Evolutionary conservation across 35 echinoderm and acorn worm genomes (phyloP).

Genomic region (Lytechinus pictus): DNA sequence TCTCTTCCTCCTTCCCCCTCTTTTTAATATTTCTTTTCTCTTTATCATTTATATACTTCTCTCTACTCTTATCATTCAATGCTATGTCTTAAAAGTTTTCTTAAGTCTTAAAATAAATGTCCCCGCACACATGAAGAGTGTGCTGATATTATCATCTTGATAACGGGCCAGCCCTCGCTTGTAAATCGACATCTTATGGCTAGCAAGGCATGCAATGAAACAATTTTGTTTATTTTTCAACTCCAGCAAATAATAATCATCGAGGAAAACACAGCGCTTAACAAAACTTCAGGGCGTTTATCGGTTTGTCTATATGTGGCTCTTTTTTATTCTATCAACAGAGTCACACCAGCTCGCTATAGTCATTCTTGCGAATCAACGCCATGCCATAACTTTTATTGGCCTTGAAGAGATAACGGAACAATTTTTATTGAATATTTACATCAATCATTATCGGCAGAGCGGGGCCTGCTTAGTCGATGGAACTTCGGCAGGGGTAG

Average conservation of each 20-base stretch:
- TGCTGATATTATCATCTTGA: background rate
- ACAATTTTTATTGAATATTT: constrained; percentile 21
- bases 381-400: constrained; percentile 11
- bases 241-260: constrained; percentile 12
- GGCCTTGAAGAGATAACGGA: background rate
- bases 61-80: background rate
- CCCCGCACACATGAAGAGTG: background rate
- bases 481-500: background rate
- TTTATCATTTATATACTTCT: background rate
- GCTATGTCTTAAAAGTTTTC: background rate
- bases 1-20: background rate
- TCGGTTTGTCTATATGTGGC: background rate
- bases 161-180: background rate
- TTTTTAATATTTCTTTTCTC: background rate
- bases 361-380: background rate
- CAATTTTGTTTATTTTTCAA: constrained; percentile 7
- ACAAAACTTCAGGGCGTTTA: background rate
- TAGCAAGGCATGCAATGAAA: background rate
- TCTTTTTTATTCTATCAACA: background rate
- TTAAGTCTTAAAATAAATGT: background rate
- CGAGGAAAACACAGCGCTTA: background rate
- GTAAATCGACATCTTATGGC: background rate
- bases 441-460: background rate
- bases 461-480: background rate
- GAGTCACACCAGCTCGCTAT: background rate